Evolutionary conservation across 2,888 invertebrate species (phyloP).

Genomic region (Zygaena filipendulae): DNA sequence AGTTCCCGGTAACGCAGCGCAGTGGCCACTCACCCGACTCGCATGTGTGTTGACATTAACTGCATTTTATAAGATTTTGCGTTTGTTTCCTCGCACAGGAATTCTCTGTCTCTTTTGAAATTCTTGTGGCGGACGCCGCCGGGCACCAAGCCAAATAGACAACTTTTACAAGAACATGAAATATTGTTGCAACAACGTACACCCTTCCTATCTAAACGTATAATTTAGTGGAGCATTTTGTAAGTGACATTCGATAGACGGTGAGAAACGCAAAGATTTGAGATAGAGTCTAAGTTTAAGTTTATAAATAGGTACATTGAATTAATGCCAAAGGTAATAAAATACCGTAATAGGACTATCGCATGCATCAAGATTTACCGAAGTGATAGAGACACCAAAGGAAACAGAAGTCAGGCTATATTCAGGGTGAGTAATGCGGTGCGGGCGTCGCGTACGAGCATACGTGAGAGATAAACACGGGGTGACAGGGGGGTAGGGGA

Average conservation of each 20-base stretch:
- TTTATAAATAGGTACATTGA: too few species aligned
- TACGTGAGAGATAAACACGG: constrained; percentile 56
- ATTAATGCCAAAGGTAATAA: too few species aligned
- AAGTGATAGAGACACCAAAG: not conserved
- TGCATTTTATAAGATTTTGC: constrained; percentile 55
- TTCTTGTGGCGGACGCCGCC: constrained; percentile 37
- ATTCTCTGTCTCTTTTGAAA: constrained; percentile 47
- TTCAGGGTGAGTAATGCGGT: constrained; percentile 31
- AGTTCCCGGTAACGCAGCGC: constrained; percentile 31
- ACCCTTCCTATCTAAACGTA: constrained; percentile 38
- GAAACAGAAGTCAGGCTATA: constrained; percentile 2
- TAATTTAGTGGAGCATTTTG: constrained; percentile 24
- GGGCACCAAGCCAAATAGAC: constrained; percentile 55
- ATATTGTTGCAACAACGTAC: constrained; percentile 37
- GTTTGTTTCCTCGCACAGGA: constrained; percentile 44
- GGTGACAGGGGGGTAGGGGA: constrained; percentile 30
- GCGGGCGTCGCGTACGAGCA: constrained; percentile 29
- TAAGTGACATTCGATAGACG: constrained; percentile 4
- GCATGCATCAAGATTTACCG: not conserved
- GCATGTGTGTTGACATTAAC: constrained; percentile 54
- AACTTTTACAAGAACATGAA: constrained; percentile 45
- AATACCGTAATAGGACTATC: too few species aligned
- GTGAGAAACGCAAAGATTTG: too few species aligned
- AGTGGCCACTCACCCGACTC: too few species aligned
- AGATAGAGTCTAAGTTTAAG: too few species aligned